Evolutionary conservation across 2,113 vertebrate species (phyloP).

Genomic region (Sisor rabdophorus): DNA sequence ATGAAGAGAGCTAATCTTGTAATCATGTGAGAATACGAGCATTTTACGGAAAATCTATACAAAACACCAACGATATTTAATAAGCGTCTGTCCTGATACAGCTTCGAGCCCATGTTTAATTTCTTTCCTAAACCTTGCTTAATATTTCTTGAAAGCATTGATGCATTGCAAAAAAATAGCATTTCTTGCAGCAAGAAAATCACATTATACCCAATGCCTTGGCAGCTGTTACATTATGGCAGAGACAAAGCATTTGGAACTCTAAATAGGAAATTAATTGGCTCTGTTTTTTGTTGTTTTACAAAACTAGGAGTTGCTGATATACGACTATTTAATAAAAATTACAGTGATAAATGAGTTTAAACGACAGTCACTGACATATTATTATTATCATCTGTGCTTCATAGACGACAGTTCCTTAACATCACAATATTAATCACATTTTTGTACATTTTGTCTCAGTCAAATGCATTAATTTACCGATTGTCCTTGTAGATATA

Average conservation of each 20-base stretch:
- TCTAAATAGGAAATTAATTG: constrained; percentile 14
- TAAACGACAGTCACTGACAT: neutral
- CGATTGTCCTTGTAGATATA: neutral
- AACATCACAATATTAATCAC: neutral
- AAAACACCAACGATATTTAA: constrained; percentile 24
- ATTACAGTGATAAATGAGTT: neutral
- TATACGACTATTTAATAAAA: neutral
- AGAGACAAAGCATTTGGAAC: neutral
- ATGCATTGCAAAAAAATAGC: constrained; percentile 4
- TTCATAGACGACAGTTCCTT: neutral
- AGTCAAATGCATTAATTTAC: neutral
- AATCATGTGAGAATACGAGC: constrained; percentile 22
- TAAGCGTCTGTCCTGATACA: constrained; percentile 12
- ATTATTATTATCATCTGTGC: neutral
- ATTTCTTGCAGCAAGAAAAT: neutral
- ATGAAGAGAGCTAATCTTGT: constrained; percentile 55
- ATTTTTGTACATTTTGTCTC: neutral
- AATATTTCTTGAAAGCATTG: constrained; percentile 34
- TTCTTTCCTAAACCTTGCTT: constrained; percentile 30
- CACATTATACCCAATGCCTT: constrained; percentile 3
- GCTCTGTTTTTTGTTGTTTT: neutral
- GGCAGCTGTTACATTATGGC: neutral
- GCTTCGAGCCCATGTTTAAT: neutral
- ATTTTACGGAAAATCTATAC: constrained; percentile 27
- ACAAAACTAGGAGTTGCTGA: neutral